A percentile compares a stretch with the other conserved stretches of the same genome.
phyloP scores from a whole-genome alignment of 2,797 vertebrate species.

The Pangasius sanitwongsei region DNA sequence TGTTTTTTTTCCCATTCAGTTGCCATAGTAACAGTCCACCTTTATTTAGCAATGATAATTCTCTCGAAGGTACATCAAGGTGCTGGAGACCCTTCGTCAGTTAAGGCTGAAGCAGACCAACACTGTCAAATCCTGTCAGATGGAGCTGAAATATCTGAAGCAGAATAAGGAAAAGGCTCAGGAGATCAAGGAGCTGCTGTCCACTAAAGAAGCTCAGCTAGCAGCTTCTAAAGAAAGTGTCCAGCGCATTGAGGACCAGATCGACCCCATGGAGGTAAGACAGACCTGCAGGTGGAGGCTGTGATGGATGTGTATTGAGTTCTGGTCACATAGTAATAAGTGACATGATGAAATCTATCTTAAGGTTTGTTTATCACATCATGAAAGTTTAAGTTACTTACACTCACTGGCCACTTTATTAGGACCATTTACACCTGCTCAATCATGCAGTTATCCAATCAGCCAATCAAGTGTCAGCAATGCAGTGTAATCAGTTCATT shows the following conservation, averaged over 20 bases:
- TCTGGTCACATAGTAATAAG: neutral
- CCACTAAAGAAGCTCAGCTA: constrained; percentile 86
- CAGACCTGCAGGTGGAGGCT: neutral
- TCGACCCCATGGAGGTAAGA: constrained; percentile 90
- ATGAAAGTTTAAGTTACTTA: neutral
- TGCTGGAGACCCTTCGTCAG: constrained; percentile 89
- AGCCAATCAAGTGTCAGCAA: neutral
- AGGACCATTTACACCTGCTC: neutral
- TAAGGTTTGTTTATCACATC: neutral
- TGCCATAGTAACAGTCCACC: neutral
- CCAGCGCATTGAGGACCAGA: constrained; percentile 82
- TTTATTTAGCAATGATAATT: neutral
- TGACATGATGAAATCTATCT: neutral
- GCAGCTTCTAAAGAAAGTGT: constrained; percentile 87
- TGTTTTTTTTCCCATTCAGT: neutral
- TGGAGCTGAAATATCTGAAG: constrained; percentile 90
- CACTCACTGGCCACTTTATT: neutral
- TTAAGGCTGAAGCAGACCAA: constrained; percentile 81
- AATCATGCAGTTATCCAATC: neutral
- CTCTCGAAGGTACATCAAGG: constrained; percentile 90
- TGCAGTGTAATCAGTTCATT: neutral
- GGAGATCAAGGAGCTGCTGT: constrained; percentile 84
- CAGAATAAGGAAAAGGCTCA: constrained; percentile 94
- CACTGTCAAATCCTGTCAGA: constrained; percentile 85
- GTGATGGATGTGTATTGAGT: neutral